Conservation (phyloP, 2,888 invertebrate species). For the Parnassius apollo region DNA sequence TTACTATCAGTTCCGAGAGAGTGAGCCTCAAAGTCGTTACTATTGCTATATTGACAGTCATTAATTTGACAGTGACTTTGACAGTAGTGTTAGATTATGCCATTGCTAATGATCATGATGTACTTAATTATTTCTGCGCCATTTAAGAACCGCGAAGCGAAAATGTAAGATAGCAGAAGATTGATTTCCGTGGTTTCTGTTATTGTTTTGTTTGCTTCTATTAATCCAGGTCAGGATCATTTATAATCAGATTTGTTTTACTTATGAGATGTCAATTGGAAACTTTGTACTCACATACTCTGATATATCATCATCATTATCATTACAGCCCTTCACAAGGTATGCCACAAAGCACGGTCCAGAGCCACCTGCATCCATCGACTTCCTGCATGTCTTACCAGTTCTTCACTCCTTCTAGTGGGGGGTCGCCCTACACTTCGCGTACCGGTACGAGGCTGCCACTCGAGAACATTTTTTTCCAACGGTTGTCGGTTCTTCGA, state of each 20-base stretch:
- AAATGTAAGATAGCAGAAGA: constrained; percentile 29
- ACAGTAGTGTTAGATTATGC: constrained; percentile 43
- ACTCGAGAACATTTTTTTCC: too few species aligned
- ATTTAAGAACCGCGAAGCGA: constrained; percentile 44
- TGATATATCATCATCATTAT: too few species aligned
- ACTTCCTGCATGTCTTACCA: too few species aligned
- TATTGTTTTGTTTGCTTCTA: constrained; percentile 4
- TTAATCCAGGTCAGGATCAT: not conserved
- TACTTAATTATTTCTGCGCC: constrained; percentile 61
- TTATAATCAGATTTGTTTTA: constrained; percentile 5
- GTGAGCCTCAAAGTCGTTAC: constrained; percentile 61
- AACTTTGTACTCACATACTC: too few species aligned
- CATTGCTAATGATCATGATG: constrained; percentile 51
- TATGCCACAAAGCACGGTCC: too few species aligned
- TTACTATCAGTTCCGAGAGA: constrained; percentile 66
- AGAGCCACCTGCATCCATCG: too few species aligned
- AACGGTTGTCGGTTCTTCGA: too few species aligned
- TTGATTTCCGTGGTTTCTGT: constrained; percentile 19
- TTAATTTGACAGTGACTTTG: constrained; percentile 67
- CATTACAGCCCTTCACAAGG: too few species aligned
- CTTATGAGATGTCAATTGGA: not conserved
- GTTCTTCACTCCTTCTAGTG: too few species aligned
- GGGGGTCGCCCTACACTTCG: too few species aligned
- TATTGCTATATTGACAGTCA: constrained; percentile 53
- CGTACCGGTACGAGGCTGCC: too few species aligned